Percentiles rank a stretch among this genome's conserved stretches.
These are phyloP conservation scores for Calliphora vomitoria DNA, from an alignment of 2,888 invertebrate species.

Conservation along the genomic window DNA sequence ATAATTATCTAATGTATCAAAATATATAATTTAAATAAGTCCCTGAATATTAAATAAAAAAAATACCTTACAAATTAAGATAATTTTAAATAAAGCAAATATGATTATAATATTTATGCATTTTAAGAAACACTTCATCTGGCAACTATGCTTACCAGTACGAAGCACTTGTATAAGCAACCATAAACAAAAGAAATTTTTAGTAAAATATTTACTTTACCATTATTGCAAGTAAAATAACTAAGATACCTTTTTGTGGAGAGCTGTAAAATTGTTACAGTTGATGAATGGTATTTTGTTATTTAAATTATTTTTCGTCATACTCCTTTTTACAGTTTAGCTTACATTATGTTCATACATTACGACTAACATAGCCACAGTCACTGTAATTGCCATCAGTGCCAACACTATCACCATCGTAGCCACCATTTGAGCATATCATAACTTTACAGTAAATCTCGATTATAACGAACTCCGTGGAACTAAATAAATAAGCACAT, in stretches of 20 bases:
- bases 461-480: too few species aligned
- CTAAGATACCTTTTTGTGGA: constrained; percentile 69
- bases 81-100: too few species aligned
- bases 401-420: not conserved
- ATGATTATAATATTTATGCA: too few species aligned
- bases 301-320: constrained; percentile 65
- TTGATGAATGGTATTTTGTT: constrained; percentile 69
- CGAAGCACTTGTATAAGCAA: constrained; percentile 16
- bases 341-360: not conserved
- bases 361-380: not conserved
- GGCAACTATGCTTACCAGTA: not conserved
- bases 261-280: constrained; percentile 68
- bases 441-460: too few species aligned
- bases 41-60: too few species aligned
- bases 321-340: constrained; percentile 26
- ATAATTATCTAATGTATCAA: too few species aligned
- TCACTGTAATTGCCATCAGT: not conserved
- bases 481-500: too few species aligned
- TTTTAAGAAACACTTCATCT: not conserved
- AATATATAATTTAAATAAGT: too few species aligned
- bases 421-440: not conserved
- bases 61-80: too few species aligned
- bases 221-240: constrained; percentile 72
- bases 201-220: constrained; percentile 74
- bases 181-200: constrained; percentile 70